These are phyloP conservation scores for Dreissena polymorpha DNA, from an alignment of 1,140 invertebrate genomes.

Conservation along the genomic window DNA sequence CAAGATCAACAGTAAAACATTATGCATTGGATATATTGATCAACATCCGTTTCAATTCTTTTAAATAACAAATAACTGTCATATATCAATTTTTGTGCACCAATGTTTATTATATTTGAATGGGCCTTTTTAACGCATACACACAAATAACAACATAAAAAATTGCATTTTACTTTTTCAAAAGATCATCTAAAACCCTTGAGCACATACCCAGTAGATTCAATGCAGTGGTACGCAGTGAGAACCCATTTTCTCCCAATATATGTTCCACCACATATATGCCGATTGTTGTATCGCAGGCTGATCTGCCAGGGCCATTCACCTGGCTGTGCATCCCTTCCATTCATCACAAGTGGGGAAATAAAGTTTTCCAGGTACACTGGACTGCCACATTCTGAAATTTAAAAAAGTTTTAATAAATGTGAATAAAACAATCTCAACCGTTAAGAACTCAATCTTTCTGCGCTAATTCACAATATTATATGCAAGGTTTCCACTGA, in stretches of 20 bases:
- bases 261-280: not conserved
- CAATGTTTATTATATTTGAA: not conserved
- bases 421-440: too few relatives aligned
- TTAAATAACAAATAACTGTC: not conserved
- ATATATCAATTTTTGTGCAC: not conserved
- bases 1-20: too few relatives aligned
- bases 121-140: too few relatives aligned
- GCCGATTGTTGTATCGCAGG: not conserved
- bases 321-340: not conserved
- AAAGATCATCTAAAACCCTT: too few relatives aligned
- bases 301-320: constrained; percentile 15
- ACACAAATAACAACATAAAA: too few relatives aligned
- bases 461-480: too few relatives aligned
- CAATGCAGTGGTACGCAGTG: constrained; percentile 30
- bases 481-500: too few relatives aligned
- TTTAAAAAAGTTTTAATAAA: too few relatives aligned
- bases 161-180: too few relatives aligned
- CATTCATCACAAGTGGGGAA: not conserved
- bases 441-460: too few relatives aligned
- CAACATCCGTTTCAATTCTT: too few relatives aligned
- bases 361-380: constrained; percentile 2
- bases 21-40: too few relatives aligned
- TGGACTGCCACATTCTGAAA: constrained; percentile 18
- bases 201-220: not conserved
- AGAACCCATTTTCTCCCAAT: constrained; percentile 9